Base-by-base conservation (phyloP, 2,113 vertebrate genomes). In the Mohoua ochrocephala region DNA sequence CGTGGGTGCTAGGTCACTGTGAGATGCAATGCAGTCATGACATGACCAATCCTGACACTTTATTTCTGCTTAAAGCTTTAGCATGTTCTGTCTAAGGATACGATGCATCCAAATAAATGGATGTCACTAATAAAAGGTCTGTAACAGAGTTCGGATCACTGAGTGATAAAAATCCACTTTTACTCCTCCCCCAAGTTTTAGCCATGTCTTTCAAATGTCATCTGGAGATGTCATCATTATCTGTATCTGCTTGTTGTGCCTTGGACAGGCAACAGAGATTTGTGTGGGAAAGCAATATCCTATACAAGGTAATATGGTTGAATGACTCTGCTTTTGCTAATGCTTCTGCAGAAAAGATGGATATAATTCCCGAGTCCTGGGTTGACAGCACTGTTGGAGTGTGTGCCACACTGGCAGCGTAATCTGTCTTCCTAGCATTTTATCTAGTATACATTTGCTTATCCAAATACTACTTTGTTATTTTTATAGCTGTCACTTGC, bases 1-100 rank as follows among this genome's bases (percentile, higher is more conserved):
- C 7, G 33, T 53, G 73, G 54, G 26, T 2, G 3, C 35, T 91
- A 39, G 69, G 23, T 61, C 1, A 1, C 67, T n/a, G 69, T 47
- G 54, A 30, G 49, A 22, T 18, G 68, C 42, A 69, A 8, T 23
- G 35, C 19, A n/a, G 21, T 65, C 4, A 2, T 59, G 68, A 22
- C 17, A 4, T 63, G 63, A 59, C 45, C 1, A 1, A 6, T 53
- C 54, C 84, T 61, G 18, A 49, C 4, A 3, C 53, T 94, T 74
- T 49, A 33, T 88, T 88, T 88, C 56, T 56, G 39, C 65, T 85
- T 77, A n/a, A 85, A 83, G 30, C 42, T 88, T 60, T 44, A 49
- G 28, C 0, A 0, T 9, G 2, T 50, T 90, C 47, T 24, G 10
- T 68, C 19, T 56, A 23, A 78, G 49, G 65, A 61, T 42, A 27